A percentile compares a stretch with the other conserved stretches of the same genome.
Evolutionary conservation across 2,113 vertebrate genomes (phyloP).

Genomic region (Neomonachus schauinslandi): DNA sequence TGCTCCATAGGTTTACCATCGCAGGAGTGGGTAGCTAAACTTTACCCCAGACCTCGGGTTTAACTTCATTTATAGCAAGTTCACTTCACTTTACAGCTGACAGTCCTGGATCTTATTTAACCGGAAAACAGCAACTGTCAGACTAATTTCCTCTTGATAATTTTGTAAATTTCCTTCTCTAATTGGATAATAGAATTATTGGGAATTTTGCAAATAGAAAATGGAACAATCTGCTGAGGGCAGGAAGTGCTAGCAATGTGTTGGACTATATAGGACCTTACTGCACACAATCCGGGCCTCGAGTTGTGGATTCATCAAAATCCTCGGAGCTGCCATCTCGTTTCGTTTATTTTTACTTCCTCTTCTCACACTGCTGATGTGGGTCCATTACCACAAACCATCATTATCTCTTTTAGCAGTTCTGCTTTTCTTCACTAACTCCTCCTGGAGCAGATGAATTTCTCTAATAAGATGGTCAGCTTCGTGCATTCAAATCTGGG

Average conservation of each 20-base stretch:
- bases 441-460: neutral
- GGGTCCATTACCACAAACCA: neutral
- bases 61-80: constrained; percentile 62
- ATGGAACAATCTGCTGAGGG: constrained; percentile 67
- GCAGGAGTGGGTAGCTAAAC: neutral
- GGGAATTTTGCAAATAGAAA: constrained; percentile 76
- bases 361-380: neutral
- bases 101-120: constrained; percentile 77
- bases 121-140: constrained; percentile 73
- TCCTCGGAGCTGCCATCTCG: neutral
- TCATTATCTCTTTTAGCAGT: neutral
- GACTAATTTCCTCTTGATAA: constrained; percentile 81
- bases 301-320: neutral
- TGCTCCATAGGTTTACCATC: too few species aligned
- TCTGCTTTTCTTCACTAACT: neutral
- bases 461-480: neutral
- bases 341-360: neutral
- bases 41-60: constrained; percentile 50
- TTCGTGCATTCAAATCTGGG: neutral
- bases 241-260: constrained; percentile 72
- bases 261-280: neutral
- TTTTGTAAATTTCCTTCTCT: constrained; percentile 85
- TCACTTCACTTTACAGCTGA: constrained; percentile 72
- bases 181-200: constrained; percentile 83
- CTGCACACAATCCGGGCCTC: neutral